phyloP scores from a whole-genome alignment of 2,888 invertebrate genomes.

The Cryptosula pallasiana region DNA sequence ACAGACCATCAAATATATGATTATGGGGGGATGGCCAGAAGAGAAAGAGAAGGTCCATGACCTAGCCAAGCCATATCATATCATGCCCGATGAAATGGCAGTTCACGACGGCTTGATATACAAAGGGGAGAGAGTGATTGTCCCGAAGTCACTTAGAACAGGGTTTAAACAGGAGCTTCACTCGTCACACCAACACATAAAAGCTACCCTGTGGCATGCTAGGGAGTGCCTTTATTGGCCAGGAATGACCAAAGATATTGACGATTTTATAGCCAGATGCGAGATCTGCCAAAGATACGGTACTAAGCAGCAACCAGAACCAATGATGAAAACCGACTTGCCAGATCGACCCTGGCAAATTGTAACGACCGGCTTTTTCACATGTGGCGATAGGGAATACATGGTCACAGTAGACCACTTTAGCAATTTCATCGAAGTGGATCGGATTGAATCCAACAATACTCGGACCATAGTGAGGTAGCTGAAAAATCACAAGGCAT shows the following conservation, averaged over 20 bases:
- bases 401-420: background rate
- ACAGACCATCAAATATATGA: too few relatives aligned
- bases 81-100: too few relatives aligned
- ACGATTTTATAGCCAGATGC: background rate
- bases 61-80: too few relatives aligned
- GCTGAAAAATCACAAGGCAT: background rate
- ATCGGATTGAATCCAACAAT: background rate
- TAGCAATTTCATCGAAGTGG: background rate
- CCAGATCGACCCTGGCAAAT: background rate
- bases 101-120: too few relatives aligned
- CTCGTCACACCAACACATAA: background rate
- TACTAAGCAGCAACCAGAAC: background rate
- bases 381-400: background rate
- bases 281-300: background rate
- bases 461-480: background rate
- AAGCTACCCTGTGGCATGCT: background rate
- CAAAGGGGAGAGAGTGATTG: too few relatives aligned
- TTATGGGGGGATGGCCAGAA: too few relatives aligned
- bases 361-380: background rate
- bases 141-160: background rate
- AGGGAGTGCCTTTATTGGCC: background rate
- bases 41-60: too few relatives aligned
- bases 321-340: background rate
- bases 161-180: background rate
- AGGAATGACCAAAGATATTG: background rate